Base-by-base conservation (phyloP, 1,140 invertebrate genomes). In the Batillaria attramentaria region DNA sequence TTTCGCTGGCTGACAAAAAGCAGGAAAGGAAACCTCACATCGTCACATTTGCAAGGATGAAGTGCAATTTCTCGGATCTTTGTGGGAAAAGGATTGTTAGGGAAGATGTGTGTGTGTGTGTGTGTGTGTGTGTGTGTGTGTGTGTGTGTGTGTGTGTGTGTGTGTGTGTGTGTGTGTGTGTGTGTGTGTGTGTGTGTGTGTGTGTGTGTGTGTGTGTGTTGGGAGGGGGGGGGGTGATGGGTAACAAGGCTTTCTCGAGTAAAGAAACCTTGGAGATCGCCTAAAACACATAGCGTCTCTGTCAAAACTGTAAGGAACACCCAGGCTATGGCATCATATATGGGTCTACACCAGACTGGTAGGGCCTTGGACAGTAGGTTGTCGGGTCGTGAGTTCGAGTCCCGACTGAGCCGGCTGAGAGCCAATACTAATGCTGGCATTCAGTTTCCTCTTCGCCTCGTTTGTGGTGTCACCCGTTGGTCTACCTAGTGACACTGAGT, bases 71-170 rank as follows among this genome's bases (percentile, higher is more conserved):
- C 28, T 68, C n/a, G n/a, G n/a, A n/a, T n/a, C n/a, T n/a, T n/a
- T n/a, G n/a, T n/a, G n/a, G n/a, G 46, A 50, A 50, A 13, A 24
- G 13, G 46, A 13, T 50, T 13, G 24, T 13, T 24, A 24, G 6
- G 28, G n/a, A 6, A 68, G 37, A 8, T 68, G 3, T 69, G 66
- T 69, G 8, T 69, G 66, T 69, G 8, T 42, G 66, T 69, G 66
- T 69, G 66, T 69, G 66, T 69, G 66, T 37, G 66, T 69, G 66
- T 35, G 66, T 69, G 62, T 66, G 62, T 66, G 62, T 66, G 2
- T 33, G 2, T 66, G 62, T 33, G 24, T 66, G 24, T 28, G 62
- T 66, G 24, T 66, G 24, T 66, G 24, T 28, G 24, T 6, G 2
- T 66, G 24, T 66, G 24, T 66, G 33, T 66, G 24, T 66, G 31